Conservation (phyloP, 2,888 invertebrate genomes). For the Seira musarum region DNA sequence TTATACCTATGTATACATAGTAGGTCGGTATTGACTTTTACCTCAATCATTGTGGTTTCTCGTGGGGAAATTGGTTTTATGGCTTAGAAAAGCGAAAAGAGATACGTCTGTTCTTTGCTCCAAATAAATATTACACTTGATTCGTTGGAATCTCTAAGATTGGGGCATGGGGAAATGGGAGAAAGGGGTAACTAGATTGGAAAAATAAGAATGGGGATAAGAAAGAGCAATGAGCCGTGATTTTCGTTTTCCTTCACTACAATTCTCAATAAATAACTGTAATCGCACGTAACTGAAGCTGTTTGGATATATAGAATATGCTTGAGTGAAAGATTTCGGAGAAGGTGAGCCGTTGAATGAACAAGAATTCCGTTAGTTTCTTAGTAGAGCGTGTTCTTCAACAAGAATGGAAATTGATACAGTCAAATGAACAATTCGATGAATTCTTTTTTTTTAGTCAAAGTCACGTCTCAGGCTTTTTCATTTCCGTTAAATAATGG, state of each 20-base stretch:
- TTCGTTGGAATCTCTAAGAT: background rate
- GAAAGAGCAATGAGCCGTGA: conserved; percentile 34
- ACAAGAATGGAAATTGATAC: background rate
- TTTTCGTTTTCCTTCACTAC: conserved; percentile 18
- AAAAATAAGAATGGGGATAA: conserved; percentile 15
- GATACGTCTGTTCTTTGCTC: conserved; percentile 6
- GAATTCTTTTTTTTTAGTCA: too few relatives aligned
- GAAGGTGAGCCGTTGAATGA: background rate
- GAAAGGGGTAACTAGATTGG: conserved; percentile 19
- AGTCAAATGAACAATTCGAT: conserved; percentile 4
- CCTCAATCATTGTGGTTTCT: conserved; percentile 44
- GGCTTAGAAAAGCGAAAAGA: conserved; percentile 20
- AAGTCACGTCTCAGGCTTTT: background rate
- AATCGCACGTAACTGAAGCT: conserved; percentile 15
- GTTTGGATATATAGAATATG: background rate
- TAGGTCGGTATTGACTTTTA: conserved; percentile 31
- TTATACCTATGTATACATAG: too few relatives aligned
- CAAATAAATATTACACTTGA: conserved; percentile 8
- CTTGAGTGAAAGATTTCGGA: background rate
- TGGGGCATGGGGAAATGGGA: background rate
- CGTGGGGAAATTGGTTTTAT: conserved; percentile 28
- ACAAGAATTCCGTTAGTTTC: background rate
- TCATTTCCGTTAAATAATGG: conserved; percentile 8
- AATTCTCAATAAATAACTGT: background rate
- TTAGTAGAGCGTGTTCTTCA: background rate